Base-by-base conservation (phyloP, 2,888 invertebrate genomes). In the Onchidella celtica region DNA sequence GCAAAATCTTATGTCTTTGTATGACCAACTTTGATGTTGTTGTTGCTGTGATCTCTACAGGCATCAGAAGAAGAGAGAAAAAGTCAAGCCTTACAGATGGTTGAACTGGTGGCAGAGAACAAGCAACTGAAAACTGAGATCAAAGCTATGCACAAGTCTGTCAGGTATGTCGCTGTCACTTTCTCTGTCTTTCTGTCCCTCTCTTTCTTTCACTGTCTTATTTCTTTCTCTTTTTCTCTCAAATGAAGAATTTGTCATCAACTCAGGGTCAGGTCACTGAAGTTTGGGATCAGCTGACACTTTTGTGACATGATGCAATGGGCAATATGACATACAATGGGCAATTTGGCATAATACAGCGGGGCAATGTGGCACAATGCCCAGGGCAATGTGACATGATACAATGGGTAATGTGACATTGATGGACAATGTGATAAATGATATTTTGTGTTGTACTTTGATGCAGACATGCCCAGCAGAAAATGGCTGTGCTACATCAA, bases 391-490 rank as follows among this genome's bases (percentile, higher is more conserved):
- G 47, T 47, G 59, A n/a, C n/a, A 6, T 11, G n/a, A n/a, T n/a
- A n/a, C n/a, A n/a, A n/a, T n/a, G n/a, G n/a, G n/a, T n/a, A n/a
- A n/a, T n/a, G n/a, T n/a, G n/a, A n/a, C n/a, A n/a, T n/a, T n/a
- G n/a, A n/a, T n/a, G n/a, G n/a, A n/a, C n/a, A n/a, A n/a, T 29
- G 24, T 72, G 17, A 24, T n/a, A 38, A 36, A 36, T 34, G 40
- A 38, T n/a, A 38, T 11, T 34, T n/a, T 77, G 69, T 78, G 34
- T 69, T 32, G 36, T 47, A 73, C 21, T 57, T 34, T 66, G 57
- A 47, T 32, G 17, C 86, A 91, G 92, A 79, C 91, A 89, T 85
- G 85, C 89, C 6, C 90, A 91, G 79, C 87, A 89, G 77, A 90
- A 90, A 82, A 87, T 91, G 84, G 79, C 87, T 68, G 85, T 90